Percentiles rank a stretch among this genome's conserved stretches.
phyloP scores from a whole-genome alignment of 2,113 vertebrate genomes.

The Cyanoramphus novaezelandiae region DNA sequence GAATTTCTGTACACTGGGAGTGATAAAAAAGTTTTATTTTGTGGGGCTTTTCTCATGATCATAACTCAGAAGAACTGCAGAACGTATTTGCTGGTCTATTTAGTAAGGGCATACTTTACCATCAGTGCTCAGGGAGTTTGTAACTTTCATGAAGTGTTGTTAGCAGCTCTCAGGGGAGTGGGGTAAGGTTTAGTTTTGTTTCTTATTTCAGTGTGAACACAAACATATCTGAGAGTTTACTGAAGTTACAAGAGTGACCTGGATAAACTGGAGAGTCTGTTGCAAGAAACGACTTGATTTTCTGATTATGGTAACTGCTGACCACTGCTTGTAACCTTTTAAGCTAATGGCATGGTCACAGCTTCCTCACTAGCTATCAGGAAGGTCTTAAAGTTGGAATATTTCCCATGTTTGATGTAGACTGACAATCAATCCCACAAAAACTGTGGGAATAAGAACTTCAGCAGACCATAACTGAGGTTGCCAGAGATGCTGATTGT shows the following conservation, averaged over 20 bases:
- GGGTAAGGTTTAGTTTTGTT: background rate
- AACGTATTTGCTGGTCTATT: slow-evolving; percentile 5
- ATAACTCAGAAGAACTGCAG: slow-evolving; percentile 13
- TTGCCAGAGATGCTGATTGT: background rate
- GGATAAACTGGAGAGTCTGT: background rate
- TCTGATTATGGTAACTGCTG: background rate
- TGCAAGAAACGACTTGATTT: background rate
- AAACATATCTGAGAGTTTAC: background rate
- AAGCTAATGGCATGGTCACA: background rate
- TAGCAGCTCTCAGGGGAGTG: background rate
- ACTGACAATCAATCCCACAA: background rate
- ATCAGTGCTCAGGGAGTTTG: background rate
- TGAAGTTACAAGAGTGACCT: background rate
- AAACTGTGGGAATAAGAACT: background rate
- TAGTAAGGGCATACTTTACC: background rate
- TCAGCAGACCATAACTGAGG: background rate
- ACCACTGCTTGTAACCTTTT: background rate
- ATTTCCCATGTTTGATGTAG: background rate
- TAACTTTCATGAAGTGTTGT: slow-evolving; percentile 22
- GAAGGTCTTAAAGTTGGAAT: background rate
- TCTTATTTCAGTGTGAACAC: slow-evolving; percentile 1
- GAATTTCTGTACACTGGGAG: background rate
- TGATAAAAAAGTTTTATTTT: slow-evolving; percentile 20
- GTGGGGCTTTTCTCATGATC: background rate
- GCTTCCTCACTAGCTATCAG: background rate